phyloP scores from a whole-genome alignment of 2,888 invertebrate species.

The Aethes cnicana region DNA sequence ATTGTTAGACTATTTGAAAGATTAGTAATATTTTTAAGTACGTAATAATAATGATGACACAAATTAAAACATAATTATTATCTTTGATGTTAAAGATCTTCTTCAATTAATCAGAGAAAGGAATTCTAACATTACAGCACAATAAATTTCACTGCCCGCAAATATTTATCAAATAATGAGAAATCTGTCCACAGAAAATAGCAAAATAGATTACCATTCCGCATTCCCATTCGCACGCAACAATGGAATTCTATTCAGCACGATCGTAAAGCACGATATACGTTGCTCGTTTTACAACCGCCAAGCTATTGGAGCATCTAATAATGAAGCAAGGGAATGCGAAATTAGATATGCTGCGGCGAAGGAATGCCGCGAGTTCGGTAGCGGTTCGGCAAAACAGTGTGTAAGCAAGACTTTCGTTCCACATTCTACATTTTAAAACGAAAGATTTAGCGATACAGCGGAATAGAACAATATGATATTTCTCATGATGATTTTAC shows the following conservation, averaged over 20 bases:
- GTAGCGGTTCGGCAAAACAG: slow-evolving; percentile 26
- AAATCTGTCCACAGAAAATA: slow-evolving; percentile 14
- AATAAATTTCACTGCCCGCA: slow-evolving; percentile 14
- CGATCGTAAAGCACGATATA: slow-evolving; percentile 24
- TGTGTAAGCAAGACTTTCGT: slow-evolving; percentile 41
- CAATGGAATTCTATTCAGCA: slow-evolving; percentile 19
- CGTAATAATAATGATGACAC: too few relatives aligned
- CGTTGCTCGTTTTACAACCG: slow-evolving; percentile 20
- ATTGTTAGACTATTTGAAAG: too few relatives aligned
- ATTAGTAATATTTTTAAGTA: too few relatives aligned
- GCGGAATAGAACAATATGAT: slow-evolving; percentile 41
- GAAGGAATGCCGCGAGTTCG: slow-evolving; percentile 21
- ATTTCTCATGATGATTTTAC: slow-evolving; percentile 41
- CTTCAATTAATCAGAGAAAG: too few relatives aligned
- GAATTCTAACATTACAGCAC: too few relatives aligned
- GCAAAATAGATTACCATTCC: slow-evolving; percentile 40
- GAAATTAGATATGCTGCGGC: slow-evolving; percentile 10
- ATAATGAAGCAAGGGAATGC: slow-evolving; percentile 13
- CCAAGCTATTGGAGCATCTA: background rate
- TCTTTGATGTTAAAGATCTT: too few relatives aligned
- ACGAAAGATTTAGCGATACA: slow-evolving; percentile 51
- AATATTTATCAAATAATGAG: slow-evolving; percentile 17
- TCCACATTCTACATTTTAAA: slow-evolving; percentile 55
- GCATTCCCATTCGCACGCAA: slow-evolving; percentile 40
- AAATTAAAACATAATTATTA: too few relatives aligned